A percentile compares a stretch with the other conserved stretches of the same genome.
These are phyloP conservation scores for Pecten maximus DNA, from an alignment of 2,888 invertebrate species.

Conservation along the genomic window DNA sequence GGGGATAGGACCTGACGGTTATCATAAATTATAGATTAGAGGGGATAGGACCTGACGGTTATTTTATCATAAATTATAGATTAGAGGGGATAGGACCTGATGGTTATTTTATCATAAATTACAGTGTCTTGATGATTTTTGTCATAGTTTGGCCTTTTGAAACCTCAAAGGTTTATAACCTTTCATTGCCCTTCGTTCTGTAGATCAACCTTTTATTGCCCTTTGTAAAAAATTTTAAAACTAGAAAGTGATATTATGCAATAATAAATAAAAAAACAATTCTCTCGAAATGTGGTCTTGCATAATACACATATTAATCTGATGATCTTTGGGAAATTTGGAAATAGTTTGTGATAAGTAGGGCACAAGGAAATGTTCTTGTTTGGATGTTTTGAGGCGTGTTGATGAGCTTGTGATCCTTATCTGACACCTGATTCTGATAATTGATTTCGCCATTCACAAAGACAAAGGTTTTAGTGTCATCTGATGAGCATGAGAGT, in stretches of 20 bases:
- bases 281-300: neutral
- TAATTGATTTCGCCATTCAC: neutral
- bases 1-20: too few species aligned
- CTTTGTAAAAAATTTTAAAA: neutral
- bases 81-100: too few species aligned
- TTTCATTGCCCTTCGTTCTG: too few species aligned
- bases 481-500: neutral
- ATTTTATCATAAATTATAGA: too few species aligned
- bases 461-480: constrained; percentile 18
- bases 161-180: too few species aligned
- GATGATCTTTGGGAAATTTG: neutral
- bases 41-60: too few species aligned
- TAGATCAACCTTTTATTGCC: too few species aligned
- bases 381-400: neutral
- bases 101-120: too few species aligned
- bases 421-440: constrained; percentile 7
- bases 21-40: too few species aligned
- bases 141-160: too few species aligned
- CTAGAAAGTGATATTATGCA: constrained; percentile 9
- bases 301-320: neutral
- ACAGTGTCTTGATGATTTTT: too few species aligned
- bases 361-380: neutral
- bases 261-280: neutral
- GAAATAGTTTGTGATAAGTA: neutral
- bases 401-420: constrained; percentile 13